These are phyloP conservation scores for Crocallis elinguaria DNA, from an alignment of 2,888 invertebrate species.

Conservation along the genomic window DNA sequence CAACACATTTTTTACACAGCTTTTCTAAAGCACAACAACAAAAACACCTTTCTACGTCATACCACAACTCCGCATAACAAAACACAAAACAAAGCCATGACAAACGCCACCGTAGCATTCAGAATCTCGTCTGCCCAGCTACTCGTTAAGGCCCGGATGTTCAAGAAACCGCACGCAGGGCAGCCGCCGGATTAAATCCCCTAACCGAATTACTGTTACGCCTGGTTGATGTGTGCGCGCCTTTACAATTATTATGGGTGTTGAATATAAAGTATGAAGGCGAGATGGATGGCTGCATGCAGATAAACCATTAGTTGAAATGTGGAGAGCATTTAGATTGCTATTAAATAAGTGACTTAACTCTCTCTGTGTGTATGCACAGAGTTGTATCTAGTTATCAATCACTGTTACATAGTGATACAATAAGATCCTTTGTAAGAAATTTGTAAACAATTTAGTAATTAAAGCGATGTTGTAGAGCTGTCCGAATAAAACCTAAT, in stretches of 20 bases:
- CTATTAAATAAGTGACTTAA: neutral
- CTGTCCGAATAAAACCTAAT: no score
- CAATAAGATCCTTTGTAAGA: no score
- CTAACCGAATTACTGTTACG: conserved; percentile 66
- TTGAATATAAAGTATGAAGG: conserved; percentile 6
- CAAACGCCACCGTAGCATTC: conserved; percentile 11
- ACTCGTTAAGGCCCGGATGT: conserved; percentile 10
- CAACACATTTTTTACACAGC: no score
- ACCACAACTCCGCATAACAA: no score
- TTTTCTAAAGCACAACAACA: no score
- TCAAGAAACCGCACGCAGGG: conserved; percentile 56
- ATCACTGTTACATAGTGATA: no score
- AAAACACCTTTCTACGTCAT: no score
- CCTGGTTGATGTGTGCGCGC: conserved; percentile 48
- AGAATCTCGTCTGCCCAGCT: conserved; percentile 14
- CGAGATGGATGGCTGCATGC: conserved; percentile 5
- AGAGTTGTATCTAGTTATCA: no score
- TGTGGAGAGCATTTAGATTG: neutral
- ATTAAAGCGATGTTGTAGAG: no score
- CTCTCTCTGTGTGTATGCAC: no score
- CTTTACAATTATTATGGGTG: conserved; percentile 31
- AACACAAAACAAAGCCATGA: conserved; percentile 4
- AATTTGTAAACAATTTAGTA: no score
- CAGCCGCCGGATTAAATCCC: conserved; percentile 63
- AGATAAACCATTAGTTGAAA: conserved; percentile 7